Conservation (phyloP, 2,888 invertebrate genomes). For the Agonopterix subpropinquella region DNA sequence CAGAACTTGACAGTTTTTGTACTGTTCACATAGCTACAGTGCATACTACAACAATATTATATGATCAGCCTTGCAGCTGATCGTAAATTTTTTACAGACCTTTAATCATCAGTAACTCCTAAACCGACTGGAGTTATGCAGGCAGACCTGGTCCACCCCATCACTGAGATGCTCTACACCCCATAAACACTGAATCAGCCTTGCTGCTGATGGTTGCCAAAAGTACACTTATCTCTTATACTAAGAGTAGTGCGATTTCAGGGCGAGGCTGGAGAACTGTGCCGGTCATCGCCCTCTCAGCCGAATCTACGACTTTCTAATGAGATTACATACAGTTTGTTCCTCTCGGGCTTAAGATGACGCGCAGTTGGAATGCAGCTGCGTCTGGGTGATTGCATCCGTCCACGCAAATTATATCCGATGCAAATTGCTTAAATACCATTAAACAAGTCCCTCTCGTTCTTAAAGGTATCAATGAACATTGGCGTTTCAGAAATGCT, state of each 20-base stretch:
- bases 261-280: slow-evolving; percentile 48
- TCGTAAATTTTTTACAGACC: too few relatives aligned
- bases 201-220: too few relatives aligned
- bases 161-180: too few relatives aligned
- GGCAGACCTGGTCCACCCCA: too few relatives aligned
- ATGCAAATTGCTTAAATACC: slow-evolving; percentile 29
- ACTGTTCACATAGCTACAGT: too few relatives aligned
- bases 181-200: too few relatives aligned
- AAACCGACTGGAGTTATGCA: too few relatives aligned
- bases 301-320: slow-evolving; percentile 69
- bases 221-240: too few relatives aligned
- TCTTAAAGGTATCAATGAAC: slow-evolving; percentile 8
- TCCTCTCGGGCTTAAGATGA: slow-evolving; percentile 40
- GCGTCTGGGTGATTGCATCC: slow-evolving; percentile 35
- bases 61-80: too few relatives aligned
- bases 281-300: slow-evolving; percentile 52
- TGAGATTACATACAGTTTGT: slow-evolving; percentile 54
- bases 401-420: slow-evolving; percentile 34
- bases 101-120: too few relatives aligned
- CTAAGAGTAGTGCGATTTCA: slow-evolving; percentile 44
- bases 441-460: slow-evolving; percentile 10
- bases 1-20: too few relatives aligned
- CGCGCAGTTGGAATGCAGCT: slow-evolving; percentile 34
- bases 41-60: too few relatives aligned
- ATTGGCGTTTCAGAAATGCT: background rate